Conservation (phyloP, 2,888 invertebrate species). For the Coronaproctus castanopsis region DNA sequence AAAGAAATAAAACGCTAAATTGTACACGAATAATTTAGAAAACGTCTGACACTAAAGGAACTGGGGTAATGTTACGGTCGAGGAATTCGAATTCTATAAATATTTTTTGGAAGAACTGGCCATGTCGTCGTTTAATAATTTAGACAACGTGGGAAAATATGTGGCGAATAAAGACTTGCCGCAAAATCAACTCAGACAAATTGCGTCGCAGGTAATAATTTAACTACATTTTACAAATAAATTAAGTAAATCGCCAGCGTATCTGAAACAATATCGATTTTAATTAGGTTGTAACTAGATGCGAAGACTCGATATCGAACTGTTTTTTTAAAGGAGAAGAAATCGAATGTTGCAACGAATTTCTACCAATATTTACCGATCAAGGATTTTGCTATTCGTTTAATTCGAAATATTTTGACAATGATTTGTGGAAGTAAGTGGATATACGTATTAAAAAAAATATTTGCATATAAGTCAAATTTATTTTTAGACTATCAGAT, state of each 20-base stretch:
- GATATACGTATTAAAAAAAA: conserved; percentile 1
- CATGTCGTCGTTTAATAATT: conserved; percentile 27
- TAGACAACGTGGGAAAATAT: conserved; percentile 18
- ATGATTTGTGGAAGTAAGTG: conserved; percentile 34
- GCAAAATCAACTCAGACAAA: conserved; percentile 20
- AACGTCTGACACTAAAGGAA: too few relatives aligned
- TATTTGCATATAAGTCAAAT: conserved; percentile 2
- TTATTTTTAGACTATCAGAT: neutral
- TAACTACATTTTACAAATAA: too few relatives aligned
- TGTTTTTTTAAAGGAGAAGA: conserved; percentile 48
- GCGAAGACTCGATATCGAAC: conserved; percentile 37
- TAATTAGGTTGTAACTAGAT: conserved; percentile 35
- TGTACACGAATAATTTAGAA: too few relatives aligned
- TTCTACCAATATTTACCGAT: conserved; percentile 50
- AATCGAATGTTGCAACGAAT: conserved; percentile 41
- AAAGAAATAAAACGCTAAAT: neutral
- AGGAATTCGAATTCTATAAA: conserved; percentile 17
- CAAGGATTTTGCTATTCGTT: conserved; percentile 53
- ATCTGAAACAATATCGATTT: too few relatives aligned
- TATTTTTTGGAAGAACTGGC: conserved; percentile 28
- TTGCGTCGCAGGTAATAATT: conserved; percentile 22
- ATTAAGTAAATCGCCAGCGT: too few relatives aligned
- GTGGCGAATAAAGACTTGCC: conserved; percentile 19
- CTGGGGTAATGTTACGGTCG: conserved; percentile 17
- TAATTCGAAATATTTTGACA: conserved; percentile 40